These are phyloP conservation scores for Ammodytes dubius DNA, from an alignment of 2,113 vertebrate species.

Conservation along the genomic window DNA sequence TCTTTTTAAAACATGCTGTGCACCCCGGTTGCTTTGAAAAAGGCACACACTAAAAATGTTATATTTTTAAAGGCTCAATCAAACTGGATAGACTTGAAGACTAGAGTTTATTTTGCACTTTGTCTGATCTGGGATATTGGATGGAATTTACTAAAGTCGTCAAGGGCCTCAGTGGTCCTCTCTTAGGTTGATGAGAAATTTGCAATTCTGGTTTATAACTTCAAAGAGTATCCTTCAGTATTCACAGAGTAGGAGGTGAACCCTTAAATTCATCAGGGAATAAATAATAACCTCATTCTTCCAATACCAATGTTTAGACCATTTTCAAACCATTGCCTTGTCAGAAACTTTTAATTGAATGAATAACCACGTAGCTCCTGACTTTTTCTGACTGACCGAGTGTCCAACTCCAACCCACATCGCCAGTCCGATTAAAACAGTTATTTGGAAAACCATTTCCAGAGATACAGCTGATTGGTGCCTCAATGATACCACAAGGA, in stretches of 20 bases:
- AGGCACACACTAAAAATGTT: neutral
- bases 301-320: neutral
- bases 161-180: slow-evolving; percentile 25
- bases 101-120: neutral
- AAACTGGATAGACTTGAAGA: neutral
- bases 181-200: slow-evolving; percentile 49
- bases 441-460: slow-evolving; percentile 33
- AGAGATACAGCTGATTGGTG: neutral
- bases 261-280: slow-evolving; percentile 23
- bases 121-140: slow-evolving; percentile 21
- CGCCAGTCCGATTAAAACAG: slow-evolving; percentile 26
- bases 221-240: slow-evolving; percentile 60
- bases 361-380: slow-evolving; percentile 10
- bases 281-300: slow-evolving; percentile 25
- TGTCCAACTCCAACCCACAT: slow-evolving; percentile 20
- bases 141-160: slow-evolving; percentile 21
- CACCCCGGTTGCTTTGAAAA: neutral
- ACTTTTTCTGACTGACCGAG: neutral
- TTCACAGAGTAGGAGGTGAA: slow-evolving; percentile 44
- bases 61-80: neutral
- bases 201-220: slow-evolving; percentile 55
- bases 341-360: slow-evolving; percentile 32
- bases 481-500: slow-evolving; percentile 19
- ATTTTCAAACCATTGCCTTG: slow-evolving; percentile 23
- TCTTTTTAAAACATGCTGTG: neutral